Evolutionary conservation across 2,797 vertebrate species (phyloP).

Genomic region (Neosalanx taihuensis): DNA sequence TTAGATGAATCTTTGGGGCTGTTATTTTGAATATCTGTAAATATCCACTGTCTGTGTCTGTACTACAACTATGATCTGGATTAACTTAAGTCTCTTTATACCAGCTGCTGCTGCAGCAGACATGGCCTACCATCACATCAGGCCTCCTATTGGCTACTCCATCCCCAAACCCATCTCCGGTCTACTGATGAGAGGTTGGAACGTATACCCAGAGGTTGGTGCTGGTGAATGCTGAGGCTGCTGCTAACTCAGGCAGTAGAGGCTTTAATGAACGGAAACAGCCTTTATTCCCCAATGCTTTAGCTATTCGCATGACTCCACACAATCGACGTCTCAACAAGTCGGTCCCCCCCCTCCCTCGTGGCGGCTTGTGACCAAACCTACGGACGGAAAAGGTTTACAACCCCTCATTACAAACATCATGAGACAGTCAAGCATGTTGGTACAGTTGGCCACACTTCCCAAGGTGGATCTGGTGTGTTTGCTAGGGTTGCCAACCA

Average conservation of each 20-base stretch:
- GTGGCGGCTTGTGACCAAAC: slow-evolving; percentile 22
- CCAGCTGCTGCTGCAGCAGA: slow-evolving; percentile 90
- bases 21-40: too few relatives aligned
- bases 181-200: slow-evolving; percentile 91
- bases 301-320: slow-evolving; percentile 30
- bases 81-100: background rate
- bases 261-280: slow-evolving; percentile 28
- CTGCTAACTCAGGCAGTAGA: slow-evolving; percentile 21
- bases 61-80: background rate
- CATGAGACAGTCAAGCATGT: slow-evolving; percentile 32
- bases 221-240: slow-evolving; percentile 39
- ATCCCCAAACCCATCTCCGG: slow-evolving; percentile 84
- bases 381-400: slow-evolving; percentile 39
- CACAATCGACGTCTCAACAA: slow-evolving; percentile 21
- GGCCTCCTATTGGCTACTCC: slow-evolving; percentile 91
- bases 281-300: slow-evolving; percentile 34
- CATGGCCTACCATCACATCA: slow-evolving; percentile 93
- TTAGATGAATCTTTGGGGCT: background rate
- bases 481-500: slow-evolving; percentile 3
- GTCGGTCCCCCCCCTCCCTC: slow-evolving; percentile 34
- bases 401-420: slow-evolving; percentile 41
- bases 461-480: background rate
- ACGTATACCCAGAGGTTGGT: slow-evolving; percentile 87
- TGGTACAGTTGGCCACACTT: slow-evolving; percentile 22
- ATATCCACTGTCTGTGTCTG: background rate